These are phyloP conservation scores for Adelognathus sp. DNA, from an alignment of 2,888 invertebrate species.

Conservation along the genomic window DNA sequence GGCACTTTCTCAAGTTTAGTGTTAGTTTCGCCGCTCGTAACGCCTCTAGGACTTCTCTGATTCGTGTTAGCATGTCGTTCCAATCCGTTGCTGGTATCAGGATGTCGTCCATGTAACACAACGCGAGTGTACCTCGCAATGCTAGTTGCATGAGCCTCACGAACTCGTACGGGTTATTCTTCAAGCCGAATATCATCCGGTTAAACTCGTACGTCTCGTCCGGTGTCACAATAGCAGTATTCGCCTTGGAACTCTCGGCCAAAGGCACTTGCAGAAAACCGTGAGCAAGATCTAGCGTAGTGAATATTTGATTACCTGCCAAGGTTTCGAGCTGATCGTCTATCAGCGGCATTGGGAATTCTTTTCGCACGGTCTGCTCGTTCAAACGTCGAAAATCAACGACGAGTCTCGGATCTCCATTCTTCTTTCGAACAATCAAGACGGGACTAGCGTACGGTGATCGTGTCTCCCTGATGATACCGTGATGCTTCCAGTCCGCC, in stretches of 20 bases:
- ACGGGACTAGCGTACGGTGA: constrained; percentile 53
- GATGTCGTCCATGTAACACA: constrained; percentile 12
- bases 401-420: constrained; percentile 42
- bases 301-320: background rate
- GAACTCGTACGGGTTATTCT: constrained; percentile 15
- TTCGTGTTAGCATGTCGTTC: constrained; percentile 63
- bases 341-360: constrained; percentile 26
- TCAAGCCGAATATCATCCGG: background rate
- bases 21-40: constrained; percentile 64
- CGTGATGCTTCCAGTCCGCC: constrained; percentile 17
- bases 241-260: constrained; percentile 25
- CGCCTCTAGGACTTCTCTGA: constrained; percentile 62
- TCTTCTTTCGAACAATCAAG: constrained; percentile 45
- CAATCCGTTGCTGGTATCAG: constrained; percentile 43
- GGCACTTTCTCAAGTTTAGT: constrained; percentile 67
- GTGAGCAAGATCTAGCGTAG: constrained; percentile 19
- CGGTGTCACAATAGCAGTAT: constrained; percentile 57
- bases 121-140: background rate
- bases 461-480: constrained; percentile 33
- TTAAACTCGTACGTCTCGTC: constrained; percentile 26
- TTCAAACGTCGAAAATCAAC: constrained; percentile 44
- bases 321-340: constrained; percentile 36
- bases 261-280: constrained; percentile 37
- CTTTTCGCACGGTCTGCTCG: constrained; percentile 4
- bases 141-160: background rate